Percentiles rank a stretch among this genome's conserved stretches.
These are phyloP conservation scores for Ageneiosus marmoratus DNA, from an alignment of 2,113 vertebrate species.

Conservation along the genomic window DNA sequence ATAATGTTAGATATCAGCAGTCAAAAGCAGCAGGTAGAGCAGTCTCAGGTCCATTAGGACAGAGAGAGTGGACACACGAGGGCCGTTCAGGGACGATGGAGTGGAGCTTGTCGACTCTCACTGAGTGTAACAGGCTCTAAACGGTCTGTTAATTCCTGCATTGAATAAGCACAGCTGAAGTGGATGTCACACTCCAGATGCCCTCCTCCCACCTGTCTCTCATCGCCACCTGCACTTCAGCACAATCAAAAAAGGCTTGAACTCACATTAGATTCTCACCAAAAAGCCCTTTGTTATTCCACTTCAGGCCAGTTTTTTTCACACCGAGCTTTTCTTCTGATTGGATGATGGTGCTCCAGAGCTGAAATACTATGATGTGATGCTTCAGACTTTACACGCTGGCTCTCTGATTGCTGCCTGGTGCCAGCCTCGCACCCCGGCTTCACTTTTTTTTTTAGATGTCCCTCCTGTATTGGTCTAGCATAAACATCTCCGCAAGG, in stretches of 20 bases:
- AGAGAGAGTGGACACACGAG: slow-evolving; percentile 29
- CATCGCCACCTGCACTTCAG: slow-evolving; percentile 59
- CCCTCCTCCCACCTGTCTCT: slow-evolving; percentile 47
- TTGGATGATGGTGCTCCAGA: slow-evolving; percentile 44
- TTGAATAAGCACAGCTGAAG: slow-evolving; percentile 59
- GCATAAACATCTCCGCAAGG: background rate
- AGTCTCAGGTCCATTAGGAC: background rate
- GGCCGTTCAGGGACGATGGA: slow-evolving; percentile 26
- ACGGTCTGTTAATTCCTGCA: slow-evolving; percentile 52
- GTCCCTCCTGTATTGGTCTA: background rate
- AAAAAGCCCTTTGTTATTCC: slow-evolving; percentile 68
- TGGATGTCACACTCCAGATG: slow-evolving; percentile 53
- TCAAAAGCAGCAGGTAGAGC: background rate
- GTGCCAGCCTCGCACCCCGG: background rate
- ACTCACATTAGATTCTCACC: slow-evolving; percentile 67
- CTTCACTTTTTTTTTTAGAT: background rate
- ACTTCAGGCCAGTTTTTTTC: slow-evolving; percentile 56
- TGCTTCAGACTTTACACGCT: slow-evolving; percentile 39
- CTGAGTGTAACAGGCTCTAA: slow-evolving; percentile 38
- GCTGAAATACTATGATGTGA: slow-evolving; percentile 38
- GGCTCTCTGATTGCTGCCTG: slow-evolving; percentile 54
- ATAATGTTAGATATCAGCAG: background rate
- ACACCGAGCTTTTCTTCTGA: slow-evolving; percentile 22
- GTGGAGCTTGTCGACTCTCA: slow-evolving; percentile 43
- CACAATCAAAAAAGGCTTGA: slow-evolving; percentile 69